phyloP scores from a whole-genome alignment of 1,140 invertebrate species.

The Heliconius eleuchia region DNA sequence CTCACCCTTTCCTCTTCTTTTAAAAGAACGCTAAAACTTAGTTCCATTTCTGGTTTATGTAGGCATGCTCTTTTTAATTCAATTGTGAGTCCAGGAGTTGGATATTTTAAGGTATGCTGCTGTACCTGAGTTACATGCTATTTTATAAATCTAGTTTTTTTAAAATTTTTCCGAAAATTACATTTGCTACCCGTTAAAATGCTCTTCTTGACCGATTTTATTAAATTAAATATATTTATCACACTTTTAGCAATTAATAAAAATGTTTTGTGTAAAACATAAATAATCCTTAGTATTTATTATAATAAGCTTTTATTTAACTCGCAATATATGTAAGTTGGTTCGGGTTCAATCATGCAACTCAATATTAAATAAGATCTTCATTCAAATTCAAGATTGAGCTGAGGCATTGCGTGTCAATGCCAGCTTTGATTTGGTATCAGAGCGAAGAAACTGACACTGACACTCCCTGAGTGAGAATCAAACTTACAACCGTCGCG shows the following conservation, averaged over 20 bases:
- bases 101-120: neutral
- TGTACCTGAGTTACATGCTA: neutral
- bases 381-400: no score
- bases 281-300: neutral
- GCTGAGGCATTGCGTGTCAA: no score
- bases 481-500: no score
- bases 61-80: constrained; percentile 27
- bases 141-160: neutral
- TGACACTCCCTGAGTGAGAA: no score
- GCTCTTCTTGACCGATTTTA: no score
- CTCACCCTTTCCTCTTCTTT: constrained; percentile 43
- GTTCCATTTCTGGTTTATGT: constrained; percentile 23
- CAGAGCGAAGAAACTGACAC: no score
- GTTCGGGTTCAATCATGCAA: no score
- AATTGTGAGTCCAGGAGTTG: constrained; percentile 29
- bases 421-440: no score
- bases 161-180: neutral
- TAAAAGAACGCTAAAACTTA: constrained; percentile 36
- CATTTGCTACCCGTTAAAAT: neutral
- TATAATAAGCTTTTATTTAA: no score
- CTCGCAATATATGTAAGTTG: no score
- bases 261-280: neutral
- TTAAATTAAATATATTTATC: neutral
- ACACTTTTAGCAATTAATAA: neutral
- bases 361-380: no score